Evolutionary conservation across 1,140 invertebrate genomes (phyloP), one percentile per base, ranked within the genome.

Genomic region (Choristoneura fumiferana): DNA sequence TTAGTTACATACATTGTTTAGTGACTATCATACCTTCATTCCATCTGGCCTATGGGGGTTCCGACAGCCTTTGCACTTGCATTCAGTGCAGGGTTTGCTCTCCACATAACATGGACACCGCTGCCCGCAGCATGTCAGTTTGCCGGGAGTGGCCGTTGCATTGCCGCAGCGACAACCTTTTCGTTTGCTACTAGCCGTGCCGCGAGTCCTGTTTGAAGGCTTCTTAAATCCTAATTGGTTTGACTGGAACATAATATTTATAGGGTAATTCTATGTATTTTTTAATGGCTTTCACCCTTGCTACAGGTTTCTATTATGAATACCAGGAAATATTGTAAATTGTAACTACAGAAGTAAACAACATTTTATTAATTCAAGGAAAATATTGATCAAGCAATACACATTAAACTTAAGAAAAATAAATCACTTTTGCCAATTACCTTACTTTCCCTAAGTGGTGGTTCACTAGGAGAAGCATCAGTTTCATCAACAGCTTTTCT

Each of bases 91-190:
- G 8, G 95, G 93, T 87, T 95, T 96, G 74, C 93, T 94, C 71
- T 94, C 95, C 55, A 96, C 95, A 87, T 98, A 98, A 89, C 97
- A 98, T 0, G 96, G 96, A 91, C 97, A 98, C 61, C 96, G 91
- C 81, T 98, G 96, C 1, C 96, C 96, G 82, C 96, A 97, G 87
- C 97, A 98, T 0, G 96, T 97, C 49, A 97, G 84, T 84, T 97
- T 97, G 8, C 96, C 96, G 9, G 96, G 96, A 61, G 94, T 94
- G 5, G 94, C 92, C 0, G 96, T 96, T 12, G 96, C 95, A 87
- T 96, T 96, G n/a, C 96, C 96, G 91, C 96, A 98, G 62, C 96
- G 91, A 83, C 96, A 98, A 8, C 95, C 95, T 92, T 93, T 94
- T 84, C 91, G 90, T 90, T 94, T 87, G 69, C 80, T 85, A 39